Conservation (phyloP, 2,113 vertebrate genomes). For the Silurus meridionalis region DNA sequence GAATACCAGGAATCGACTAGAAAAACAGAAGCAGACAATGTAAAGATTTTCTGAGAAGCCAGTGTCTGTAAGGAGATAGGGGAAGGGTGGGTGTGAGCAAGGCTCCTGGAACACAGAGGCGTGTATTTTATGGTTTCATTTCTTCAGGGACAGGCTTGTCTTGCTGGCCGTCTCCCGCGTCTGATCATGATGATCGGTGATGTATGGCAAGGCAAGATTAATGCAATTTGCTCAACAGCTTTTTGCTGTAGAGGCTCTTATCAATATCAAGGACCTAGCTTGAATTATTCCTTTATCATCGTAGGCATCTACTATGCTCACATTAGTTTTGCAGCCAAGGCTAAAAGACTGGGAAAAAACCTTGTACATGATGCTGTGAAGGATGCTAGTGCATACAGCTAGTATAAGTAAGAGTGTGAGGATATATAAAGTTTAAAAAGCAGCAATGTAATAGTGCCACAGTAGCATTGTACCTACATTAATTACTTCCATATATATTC, state of each 20-base stretch:
- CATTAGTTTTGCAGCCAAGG: slow-evolving; percentile 51
- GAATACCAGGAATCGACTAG: not conserved
- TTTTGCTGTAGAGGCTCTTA: slow-evolving; percentile 53
- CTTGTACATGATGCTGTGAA: slow-evolving; percentile 48
- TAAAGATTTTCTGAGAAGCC: slow-evolving; percentile 17
- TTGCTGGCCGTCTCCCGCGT: slow-evolving; percentile 39
- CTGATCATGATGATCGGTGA: slow-evolving; percentile 53
- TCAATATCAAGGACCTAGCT: slow-evolving; percentile 58
- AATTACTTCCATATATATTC: slow-evolving; percentile 13
- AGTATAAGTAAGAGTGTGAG: slow-evolving; percentile 30
- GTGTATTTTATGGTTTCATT: slow-evolving; percentile 58
- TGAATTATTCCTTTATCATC: slow-evolving; percentile 58
- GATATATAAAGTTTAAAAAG: slow-evolving; percentile 26
- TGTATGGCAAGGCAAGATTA: slow-evolving; percentile 51
- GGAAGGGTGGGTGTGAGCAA: slow-evolving; percentile 37
- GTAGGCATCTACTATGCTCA: slow-evolving; percentile 43
- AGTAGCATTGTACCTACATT: slow-evolving; percentile 18
- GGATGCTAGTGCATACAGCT: slow-evolving; percentile 30
- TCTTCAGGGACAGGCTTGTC: slow-evolving; percentile 46
- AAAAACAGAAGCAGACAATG: not conserved
- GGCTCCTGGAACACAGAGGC: slow-evolving; percentile 33
- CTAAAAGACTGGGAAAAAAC: slow-evolving; percentile 44
- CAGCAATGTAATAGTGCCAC: slow-evolving; percentile 25
- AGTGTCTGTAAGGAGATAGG: slow-evolving; percentile 18
- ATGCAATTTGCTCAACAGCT: slow-evolving; percentile 56